These are phyloP conservation scores for Andrena camellia DNA, from an alignment of 2,888 invertebrate genomes.

Conservation along the genomic window DNA sequence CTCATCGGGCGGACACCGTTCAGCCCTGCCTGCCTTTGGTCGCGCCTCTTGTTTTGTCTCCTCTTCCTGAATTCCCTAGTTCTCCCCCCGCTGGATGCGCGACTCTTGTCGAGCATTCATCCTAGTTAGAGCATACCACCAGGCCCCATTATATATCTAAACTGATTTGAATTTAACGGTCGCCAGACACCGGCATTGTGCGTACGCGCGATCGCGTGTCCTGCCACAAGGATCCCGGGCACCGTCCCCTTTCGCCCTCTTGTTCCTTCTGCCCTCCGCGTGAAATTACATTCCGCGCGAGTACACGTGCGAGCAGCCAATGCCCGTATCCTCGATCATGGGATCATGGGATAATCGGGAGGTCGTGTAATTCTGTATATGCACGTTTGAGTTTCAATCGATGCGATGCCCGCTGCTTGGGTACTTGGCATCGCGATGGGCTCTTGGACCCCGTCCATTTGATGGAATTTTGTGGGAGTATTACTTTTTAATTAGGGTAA, in stretches of 20 bases:
- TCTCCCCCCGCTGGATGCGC: neutral
- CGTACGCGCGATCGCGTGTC: slow-evolving; percentile 58
- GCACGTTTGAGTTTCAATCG: too few species aligned
- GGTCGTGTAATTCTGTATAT: too few species aligned
- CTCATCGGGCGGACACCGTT: slow-evolving; percentile 6
- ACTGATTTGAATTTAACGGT: slow-evolving; percentile 81
- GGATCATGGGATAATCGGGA: too few species aligned
- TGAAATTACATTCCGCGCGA: slow-evolving; percentile 26
- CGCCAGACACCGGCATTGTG: slow-evolving; percentile 73
- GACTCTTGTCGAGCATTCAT: slow-evolving; percentile 70
- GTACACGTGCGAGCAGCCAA: too few species aligned
- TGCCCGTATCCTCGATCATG: too few species aligned
- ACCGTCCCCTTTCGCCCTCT: slow-evolving; percentile 43
- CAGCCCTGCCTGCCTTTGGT: slow-evolving; percentile 5
- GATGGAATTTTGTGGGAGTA: too few species aligned
- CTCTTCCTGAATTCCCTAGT: slow-evolving; percentile 36
- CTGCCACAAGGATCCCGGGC: slow-evolving; percentile 5
- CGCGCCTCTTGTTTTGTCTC: slow-evolving; percentile 16
- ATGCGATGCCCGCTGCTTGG: too few species aligned
- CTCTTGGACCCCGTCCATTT: too few species aligned
- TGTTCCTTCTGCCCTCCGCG: slow-evolving; percentile 20
- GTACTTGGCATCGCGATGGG: too few species aligned
- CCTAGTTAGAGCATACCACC: slow-evolving; percentile 76
- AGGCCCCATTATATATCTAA: slow-evolving; percentile 70
- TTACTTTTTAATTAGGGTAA: too few species aligned